Conservation (phyloP, 2,797 vertebrate species). For the Myotis vivesi region DNA sequence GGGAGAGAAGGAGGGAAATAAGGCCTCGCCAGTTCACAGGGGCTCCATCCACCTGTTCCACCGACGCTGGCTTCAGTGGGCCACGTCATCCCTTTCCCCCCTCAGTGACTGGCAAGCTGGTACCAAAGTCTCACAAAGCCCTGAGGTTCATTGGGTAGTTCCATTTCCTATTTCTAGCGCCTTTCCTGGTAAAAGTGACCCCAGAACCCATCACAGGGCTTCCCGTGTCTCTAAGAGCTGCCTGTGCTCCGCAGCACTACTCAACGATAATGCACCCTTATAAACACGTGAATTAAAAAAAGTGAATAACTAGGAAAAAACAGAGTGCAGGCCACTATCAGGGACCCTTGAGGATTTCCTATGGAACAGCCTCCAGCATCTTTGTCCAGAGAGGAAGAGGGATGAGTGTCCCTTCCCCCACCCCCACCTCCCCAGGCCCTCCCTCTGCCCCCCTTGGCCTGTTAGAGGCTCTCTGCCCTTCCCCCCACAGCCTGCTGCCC, state of each 20-base stretch:
- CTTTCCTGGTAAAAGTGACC: not conserved
- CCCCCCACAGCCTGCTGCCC: conserved; percentile 54
- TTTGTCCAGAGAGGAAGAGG: conserved; percentile 12
- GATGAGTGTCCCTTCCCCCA: not conserved
- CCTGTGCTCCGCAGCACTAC: not conserved
- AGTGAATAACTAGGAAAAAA: not conserved
- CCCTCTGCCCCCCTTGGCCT: not conserved
- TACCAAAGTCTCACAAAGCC: not conserved
- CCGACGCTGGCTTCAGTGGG: not conserved
- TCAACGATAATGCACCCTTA: not conserved
- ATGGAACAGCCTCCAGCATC: not conserved
- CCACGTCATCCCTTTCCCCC: not conserved
- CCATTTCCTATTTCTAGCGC: not conserved
- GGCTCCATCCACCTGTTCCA: not conserved
- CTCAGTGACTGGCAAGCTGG: not conserved
- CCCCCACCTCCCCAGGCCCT: not conserved
- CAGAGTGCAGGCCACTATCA: not conserved
- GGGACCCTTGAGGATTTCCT: not conserved
- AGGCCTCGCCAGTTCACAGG: not conserved
- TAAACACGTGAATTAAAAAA: not conserved
- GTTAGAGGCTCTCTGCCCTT: not conserved
- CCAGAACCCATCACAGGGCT: not conserved
- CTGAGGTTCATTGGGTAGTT: not conserved
- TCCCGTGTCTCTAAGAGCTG: not conserved
- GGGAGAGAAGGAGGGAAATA: not conserved